Evolutionary conservation across 2,888 invertebrate genomes (phyloP), one percentile per base, ranked within the genome.

Genomic region (Oligia latruncula): DNA sequence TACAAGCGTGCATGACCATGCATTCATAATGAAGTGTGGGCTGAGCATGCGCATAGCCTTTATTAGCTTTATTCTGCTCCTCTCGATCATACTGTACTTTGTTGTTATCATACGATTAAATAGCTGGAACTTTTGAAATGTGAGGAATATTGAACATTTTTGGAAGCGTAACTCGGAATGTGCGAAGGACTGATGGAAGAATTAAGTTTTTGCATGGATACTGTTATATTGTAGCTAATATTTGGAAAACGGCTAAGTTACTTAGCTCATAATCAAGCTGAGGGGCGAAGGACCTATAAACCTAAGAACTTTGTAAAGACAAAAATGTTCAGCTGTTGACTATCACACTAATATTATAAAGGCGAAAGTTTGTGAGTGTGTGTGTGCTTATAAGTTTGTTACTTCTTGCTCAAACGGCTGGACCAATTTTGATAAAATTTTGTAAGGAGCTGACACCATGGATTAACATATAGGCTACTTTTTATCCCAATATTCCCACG

Each of bases 1-100:
- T 81, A 88, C 81, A 88, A 81, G 79, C 85, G 86, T 76, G 73
- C 83, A 80, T 78, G 83, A 89, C 86, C 77, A 64, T 74, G 88
- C 80, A 88, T 88, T 74, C 79, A 65, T 83, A 83, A 89, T 88
- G 75, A 88, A 75, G 71, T 80, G 75, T 87, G 58, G 77, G 77
- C 71, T 79, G 77, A 67, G 73, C 64, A 81, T 74, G 71, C 75
- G 70, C 73, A 67, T 75, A 64, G 79, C 85, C 65, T 80, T 87
- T 87, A 87, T 84, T 85, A 80, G 74, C 81, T 78, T 83, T 71
- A 68, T 80, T 73, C 64, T 23, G 71, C 23, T 82, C 43, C 52
- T 82, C 77, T 83, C 49, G 58, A 86, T 86, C 77, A 62, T 64
- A 71, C 23, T 35, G 46, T 60, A 43, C 43, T 68, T 67, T 72